These are phyloP conservation scores for Steromphala cineraria DNA, from an alignment of 2,888 invertebrate species.

Conservation along the genomic window DNA sequence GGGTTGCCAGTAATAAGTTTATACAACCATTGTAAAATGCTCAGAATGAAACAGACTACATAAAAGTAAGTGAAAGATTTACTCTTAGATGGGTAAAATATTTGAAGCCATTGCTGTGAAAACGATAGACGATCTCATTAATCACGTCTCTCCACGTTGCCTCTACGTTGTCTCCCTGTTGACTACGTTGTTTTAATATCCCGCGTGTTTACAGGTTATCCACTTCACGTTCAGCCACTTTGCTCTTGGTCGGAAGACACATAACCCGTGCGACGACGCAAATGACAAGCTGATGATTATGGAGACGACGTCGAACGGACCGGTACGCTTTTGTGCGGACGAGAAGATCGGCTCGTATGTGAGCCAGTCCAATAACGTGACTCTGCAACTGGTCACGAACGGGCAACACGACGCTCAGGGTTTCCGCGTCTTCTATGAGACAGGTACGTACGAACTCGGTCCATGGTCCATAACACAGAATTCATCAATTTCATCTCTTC, in stretches of 20 bases:
- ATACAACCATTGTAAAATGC: no score
- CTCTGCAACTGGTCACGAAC: slow-evolving; percentile 61
- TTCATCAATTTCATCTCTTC: no score
- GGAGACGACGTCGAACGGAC: slow-evolving; percentile 50
- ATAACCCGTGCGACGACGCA: slow-evolving; percentile 50
- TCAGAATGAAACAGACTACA: no score
- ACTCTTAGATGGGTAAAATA: no score
- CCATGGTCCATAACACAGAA: neutral
- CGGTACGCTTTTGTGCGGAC: slow-evolving; percentile 51
- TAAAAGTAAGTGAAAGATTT: no score
- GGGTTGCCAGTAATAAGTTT: no score
- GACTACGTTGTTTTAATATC: no score
- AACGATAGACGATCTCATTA: no score
- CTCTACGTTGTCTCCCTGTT: no score
- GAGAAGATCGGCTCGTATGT: slow-evolving; percentile 59
- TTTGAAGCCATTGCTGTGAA: no score
- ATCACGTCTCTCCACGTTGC: no score
- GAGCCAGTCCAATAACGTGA: slow-evolving; percentile 57
- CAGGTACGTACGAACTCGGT: slow-evolving; percentile 62
- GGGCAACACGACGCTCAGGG: slow-evolving; percentile 65
- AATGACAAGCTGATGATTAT: slow-evolving; percentile 61
- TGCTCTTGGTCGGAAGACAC: slow-evolving; percentile 57
- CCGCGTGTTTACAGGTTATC: slow-evolving; percentile 65
- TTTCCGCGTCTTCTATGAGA: slow-evolving; percentile 64
- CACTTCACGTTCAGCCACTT: slow-evolving; percentile 63